Conservation (phyloP, 2,113 vertebrate genomes). For the Datnioides undecimradiatus region DNA sequence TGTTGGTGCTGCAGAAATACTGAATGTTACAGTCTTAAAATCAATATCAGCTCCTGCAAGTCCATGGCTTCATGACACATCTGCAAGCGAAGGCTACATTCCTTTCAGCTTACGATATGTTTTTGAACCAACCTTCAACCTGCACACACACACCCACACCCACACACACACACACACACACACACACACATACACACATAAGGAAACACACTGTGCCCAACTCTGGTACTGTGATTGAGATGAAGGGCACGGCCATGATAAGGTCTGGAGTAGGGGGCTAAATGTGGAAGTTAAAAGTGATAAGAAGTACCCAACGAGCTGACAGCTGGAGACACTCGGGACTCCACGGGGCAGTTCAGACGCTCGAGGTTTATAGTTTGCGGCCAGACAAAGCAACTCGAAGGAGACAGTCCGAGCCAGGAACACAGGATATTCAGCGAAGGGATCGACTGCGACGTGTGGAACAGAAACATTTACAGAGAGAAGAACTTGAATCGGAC, state of each 20-base stretch:
- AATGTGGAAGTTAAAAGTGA: conserved; percentile 64
- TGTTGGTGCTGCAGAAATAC: no score
- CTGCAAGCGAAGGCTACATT: conserved; percentile 37
- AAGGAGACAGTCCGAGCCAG: no score
- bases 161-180: no score
- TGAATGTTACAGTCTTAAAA: no score
- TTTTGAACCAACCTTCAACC: conserved; percentile 50
- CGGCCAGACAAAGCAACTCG: no score
- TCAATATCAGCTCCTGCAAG: background rate
- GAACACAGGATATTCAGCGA: no score
- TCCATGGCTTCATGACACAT: background rate
- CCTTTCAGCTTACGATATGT: conserved; percentile 54
- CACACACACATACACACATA: conserved; percentile 41
- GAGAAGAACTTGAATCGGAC: background rate
- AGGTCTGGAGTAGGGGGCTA: conserved; percentile 70
- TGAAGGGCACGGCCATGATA: conserved; percentile 60
- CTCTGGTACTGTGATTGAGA: conserved; percentile 16
- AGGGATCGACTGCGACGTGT: background rate
- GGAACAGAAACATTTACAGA: background rate
- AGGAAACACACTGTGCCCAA: conserved; percentile 9
- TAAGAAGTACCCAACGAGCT: conserved; percentile 45
- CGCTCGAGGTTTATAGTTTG: background rate
- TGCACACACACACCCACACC: no score
- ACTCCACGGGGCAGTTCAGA: background rate
- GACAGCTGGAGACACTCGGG: background rate